Evolutionary conservation across 1,140 invertebrate species (phyloP).

Genomic region (Limonius californicus): DNA sequence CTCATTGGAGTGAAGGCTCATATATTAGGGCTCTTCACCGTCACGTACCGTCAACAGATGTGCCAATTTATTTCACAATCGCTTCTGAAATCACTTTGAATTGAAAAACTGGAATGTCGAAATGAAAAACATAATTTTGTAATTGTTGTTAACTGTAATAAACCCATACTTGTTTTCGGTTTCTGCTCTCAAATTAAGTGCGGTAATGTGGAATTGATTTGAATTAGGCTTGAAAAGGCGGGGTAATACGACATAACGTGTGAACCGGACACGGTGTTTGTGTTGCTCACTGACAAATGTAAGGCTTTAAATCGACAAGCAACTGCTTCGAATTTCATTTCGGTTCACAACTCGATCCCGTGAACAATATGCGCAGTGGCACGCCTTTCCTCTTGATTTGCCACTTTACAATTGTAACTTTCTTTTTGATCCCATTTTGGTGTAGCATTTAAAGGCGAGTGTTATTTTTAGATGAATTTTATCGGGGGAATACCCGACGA

Average conservation of each 20-base stretch:
- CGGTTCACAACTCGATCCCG: background rate
- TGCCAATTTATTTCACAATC: background rate
- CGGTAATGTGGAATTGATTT: background rate
- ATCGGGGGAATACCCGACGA: slow-evolving; percentile 1
- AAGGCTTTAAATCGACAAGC: background rate
- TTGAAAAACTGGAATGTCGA: background rate
- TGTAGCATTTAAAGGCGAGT: background rate
- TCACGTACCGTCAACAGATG: background rate
- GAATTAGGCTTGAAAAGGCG: background rate
- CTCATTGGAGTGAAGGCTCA: background rate
- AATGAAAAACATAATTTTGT: too few relatives aligned
- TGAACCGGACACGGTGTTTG: background rate
- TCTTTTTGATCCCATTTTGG: background rate
- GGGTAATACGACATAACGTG: background rate
- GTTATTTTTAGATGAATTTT: background rate
- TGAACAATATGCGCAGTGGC: too few relatives aligned
- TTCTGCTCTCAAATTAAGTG: background rate
- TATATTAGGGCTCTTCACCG: background rate
- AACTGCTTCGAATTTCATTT: background rate
- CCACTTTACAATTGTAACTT: background rate
- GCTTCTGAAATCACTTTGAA: background rate
- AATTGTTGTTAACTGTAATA: too few relatives aligned
- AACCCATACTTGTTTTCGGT: too few relatives aligned
- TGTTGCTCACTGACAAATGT: background rate
- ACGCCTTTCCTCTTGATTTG: background rate